Percentiles rank a stretch among this genome's conserved stretches.
Conservation (phyloP, 2,113 vertebrate genomes). For the Eira barbara region DNA sequence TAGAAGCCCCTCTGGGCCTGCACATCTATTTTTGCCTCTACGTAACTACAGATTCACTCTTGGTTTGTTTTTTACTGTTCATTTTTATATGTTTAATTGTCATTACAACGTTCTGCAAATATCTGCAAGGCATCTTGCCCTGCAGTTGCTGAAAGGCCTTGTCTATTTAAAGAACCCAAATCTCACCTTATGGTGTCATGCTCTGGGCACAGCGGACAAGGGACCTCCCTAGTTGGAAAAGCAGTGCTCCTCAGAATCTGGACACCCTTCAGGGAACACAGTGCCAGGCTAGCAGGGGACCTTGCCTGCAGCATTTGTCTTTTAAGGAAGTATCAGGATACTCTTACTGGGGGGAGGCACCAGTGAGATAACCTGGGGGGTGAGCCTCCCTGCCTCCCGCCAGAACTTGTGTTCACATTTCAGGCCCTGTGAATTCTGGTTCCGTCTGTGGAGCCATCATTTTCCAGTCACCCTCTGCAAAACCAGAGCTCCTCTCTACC, state of each 20-base stretch:
- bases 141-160: not conserved
- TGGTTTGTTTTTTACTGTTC: not conserved
- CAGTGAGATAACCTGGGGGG: not conserved
- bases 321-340: not conserved
- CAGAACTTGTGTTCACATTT: not conserved
- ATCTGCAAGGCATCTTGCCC: not conserved
- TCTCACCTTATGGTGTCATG: not conserved
- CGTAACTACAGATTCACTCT: not conserved
- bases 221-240: not conserved
- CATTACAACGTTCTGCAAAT: not conserved
- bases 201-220: not conserved
- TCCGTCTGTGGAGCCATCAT: not conserved
- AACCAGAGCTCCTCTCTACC: not conserved
- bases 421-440: not conserved
- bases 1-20: not conserved
- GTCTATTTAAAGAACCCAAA: not conserved
- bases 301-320: not conserved
- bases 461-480: not conserved
- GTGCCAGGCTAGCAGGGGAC: accelerated
- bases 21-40: not conserved
- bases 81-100: not conserved
- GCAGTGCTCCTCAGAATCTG: not conserved
- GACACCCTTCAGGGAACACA: not conserved
- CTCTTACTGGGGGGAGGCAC: not conserved
- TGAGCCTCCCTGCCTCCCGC: not conserved